Conservation (phyloP, 2,113 vertebrate genomes). For the Cavia aperea region DNA sequence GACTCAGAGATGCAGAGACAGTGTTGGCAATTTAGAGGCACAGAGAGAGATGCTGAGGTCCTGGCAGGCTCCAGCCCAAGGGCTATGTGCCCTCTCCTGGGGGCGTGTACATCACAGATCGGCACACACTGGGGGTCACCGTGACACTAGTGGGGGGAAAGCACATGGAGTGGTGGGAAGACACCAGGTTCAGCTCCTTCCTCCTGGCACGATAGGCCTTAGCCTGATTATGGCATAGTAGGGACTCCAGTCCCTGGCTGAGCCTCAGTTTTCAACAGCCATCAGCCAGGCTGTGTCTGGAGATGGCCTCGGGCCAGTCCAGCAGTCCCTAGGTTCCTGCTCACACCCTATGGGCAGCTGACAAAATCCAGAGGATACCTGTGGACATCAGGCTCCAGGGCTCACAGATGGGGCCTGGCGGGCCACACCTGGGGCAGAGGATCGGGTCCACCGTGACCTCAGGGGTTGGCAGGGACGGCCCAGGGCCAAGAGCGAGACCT, state of each 20-base stretch:
- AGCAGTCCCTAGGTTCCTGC: background rate
- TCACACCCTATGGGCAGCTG: background rate
- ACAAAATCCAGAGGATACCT: background rate
- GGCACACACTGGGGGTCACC: background rate
- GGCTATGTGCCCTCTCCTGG: background rate
- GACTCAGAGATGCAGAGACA: background rate
- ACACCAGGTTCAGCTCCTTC: background rate
- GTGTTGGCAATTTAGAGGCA: conserved; percentile 36
- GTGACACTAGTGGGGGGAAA: background rate
- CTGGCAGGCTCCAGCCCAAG: background rate
- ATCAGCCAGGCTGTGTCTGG: background rate
- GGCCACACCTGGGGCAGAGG: conserved; percentile 49
- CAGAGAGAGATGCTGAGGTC: background rate
- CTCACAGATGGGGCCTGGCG: conserved; percentile 65
- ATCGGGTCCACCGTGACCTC: conserved; percentile 60
- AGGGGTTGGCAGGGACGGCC: conserved; percentile 55
- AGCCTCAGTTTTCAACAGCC: background rate
- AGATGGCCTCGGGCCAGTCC: background rate
- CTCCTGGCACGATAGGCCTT: background rate
- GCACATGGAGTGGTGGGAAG: background rate
- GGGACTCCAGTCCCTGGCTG: background rate
- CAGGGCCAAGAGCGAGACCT: conserved; percentile 8
- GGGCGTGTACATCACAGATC: background rate
- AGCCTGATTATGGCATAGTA: background rate
- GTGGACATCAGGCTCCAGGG: conserved; percentile 54